These are phyloP conservation scores for Rugalucina vietnamica DNA, from an alignment of 2,888 invertebrate species.

Conservation along the genomic window DNA sequence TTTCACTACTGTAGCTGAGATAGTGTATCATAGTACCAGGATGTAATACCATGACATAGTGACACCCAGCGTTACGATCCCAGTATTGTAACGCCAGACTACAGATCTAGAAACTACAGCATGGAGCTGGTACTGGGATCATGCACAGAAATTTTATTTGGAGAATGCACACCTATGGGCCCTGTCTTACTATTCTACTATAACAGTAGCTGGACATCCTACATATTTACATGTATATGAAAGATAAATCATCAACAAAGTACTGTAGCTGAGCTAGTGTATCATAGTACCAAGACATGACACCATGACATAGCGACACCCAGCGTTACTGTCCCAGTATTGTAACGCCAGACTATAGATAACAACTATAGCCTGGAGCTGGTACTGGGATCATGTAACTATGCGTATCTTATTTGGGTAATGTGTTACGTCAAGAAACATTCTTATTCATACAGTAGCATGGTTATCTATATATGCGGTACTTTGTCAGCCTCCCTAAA, in stretches of 20 bases:
- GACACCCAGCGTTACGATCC: conserved; percentile 20
- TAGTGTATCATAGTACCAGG: neutral
- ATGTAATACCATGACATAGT: neutral
- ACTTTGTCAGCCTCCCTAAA: too few species aligned
- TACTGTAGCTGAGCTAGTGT: neutral
- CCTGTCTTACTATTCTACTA: too few species aligned
- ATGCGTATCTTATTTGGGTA: too few species aligned
- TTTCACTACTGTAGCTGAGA: neutral
- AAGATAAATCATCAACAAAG: too few species aligned
- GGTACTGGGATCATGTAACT: neutral
- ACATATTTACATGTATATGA: too few species aligned
- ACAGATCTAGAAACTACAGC: neutral
- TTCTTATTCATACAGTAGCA: too few species aligned
- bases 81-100: conserved; percentile 23
- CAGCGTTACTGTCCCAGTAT: conserved; percentile 16
- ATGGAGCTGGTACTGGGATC: conserved; percentile 20
- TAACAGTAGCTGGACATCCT: too few species aligned
- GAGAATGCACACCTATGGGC: too few species aligned
- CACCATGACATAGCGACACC: conserved; percentile 8
- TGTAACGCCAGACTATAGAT: conserved; percentile 17
- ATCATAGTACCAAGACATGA: neutral
- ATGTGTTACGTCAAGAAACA: too few species aligned
- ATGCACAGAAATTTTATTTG: too few species aligned
- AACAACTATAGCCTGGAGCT: conserved; percentile 3
- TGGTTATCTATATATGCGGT: too few species aligned